phyloP scores from a whole-genome alignment of 2,888 invertebrate genomes.

The Drosophila incognita region DNA sequence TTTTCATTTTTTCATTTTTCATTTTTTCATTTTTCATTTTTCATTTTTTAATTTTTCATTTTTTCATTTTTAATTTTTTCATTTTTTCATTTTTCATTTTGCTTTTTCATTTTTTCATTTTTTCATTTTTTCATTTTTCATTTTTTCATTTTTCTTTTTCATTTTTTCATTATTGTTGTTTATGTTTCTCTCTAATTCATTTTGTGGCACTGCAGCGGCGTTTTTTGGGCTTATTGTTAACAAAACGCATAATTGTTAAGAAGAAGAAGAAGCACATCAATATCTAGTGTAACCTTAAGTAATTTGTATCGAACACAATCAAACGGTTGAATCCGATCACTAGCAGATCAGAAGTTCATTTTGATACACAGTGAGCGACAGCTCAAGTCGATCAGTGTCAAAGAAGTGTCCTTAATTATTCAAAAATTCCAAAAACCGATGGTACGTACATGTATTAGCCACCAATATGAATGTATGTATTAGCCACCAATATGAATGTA shows the following conservation, averaged over 20 bases:
- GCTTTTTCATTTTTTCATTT: constrained; percentile 14
- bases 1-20: constrained; percentile 17
- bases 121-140: constrained; percentile 6
- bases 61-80: neutral
- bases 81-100: constrained; percentile 28
- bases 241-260: neutral
- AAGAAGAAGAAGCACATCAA: neutral
- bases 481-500: too few relatives aligned
- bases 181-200: constrained; percentile 23
- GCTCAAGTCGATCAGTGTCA: too few relatives aligned
- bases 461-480: too few relatives aligned
- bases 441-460: too few relatives aligned
- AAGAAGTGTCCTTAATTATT: too few relatives aligned
- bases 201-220: constrained; percentile 29
- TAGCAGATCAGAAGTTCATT: neutral
- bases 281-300: neutral
- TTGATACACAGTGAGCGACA: too few relatives aligned
- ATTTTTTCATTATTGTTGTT: constrained; percentile 42
- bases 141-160: constrained; percentile 7
- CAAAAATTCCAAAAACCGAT: too few relatives aligned
- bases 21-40: neutral
- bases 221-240: neutral
- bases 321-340: neutral
- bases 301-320: neutral
- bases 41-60: too few relatives aligned